Evolutionary conservation across 2,113 vertebrate genomes (phyloP).

Genomic region (Climacteris rufus): DNA sequence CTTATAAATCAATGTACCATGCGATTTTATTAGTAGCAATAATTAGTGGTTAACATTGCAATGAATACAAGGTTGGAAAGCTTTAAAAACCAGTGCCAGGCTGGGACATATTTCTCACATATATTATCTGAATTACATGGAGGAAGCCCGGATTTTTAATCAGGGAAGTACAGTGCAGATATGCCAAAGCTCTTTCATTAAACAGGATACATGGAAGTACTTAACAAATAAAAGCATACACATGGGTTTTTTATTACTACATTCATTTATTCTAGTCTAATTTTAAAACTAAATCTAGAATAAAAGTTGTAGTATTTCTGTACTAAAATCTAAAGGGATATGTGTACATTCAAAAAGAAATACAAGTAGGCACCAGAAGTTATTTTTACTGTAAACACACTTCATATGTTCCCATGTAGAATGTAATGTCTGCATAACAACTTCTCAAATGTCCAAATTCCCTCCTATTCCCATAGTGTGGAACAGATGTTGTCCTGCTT

Average conservation of each 20-base stretch:
- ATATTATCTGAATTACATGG: conserved; percentile 5
- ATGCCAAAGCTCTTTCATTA: background rate
- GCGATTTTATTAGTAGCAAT: conserved; percentile 51
- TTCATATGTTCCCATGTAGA: conserved; percentile 19
- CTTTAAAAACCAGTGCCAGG: conserved; percentile 5
- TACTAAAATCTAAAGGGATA: background rate
- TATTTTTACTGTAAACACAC: conserved; percentile 24
- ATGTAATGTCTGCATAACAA: conserved; percentile 4
- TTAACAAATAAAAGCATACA: background rate
- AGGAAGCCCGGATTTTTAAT: background rate
- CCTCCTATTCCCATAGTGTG: background rate
- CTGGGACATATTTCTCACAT: conserved; percentile 7
- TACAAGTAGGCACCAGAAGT: conserved; percentile 3
- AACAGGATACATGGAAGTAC: background rate
- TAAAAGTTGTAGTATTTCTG: background rate
- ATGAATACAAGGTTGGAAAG: background rate
- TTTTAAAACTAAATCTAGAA: background rate
- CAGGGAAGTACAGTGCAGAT: background rate
- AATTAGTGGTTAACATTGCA: conserved; percentile 37
- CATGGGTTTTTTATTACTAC: background rate
- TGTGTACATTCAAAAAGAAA: conserved; percentile 17
- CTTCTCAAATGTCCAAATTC: conserved; percentile 50
- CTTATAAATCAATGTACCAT: conserved; percentile 43
- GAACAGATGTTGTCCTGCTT: conserved; percentile 61
- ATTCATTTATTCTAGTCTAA: background rate